Percentiles rank a stretch among this genome's conserved stretches.
Conservation (phyloP, 2,113 vertebrate species). For the Motacilla alba region DNA sequence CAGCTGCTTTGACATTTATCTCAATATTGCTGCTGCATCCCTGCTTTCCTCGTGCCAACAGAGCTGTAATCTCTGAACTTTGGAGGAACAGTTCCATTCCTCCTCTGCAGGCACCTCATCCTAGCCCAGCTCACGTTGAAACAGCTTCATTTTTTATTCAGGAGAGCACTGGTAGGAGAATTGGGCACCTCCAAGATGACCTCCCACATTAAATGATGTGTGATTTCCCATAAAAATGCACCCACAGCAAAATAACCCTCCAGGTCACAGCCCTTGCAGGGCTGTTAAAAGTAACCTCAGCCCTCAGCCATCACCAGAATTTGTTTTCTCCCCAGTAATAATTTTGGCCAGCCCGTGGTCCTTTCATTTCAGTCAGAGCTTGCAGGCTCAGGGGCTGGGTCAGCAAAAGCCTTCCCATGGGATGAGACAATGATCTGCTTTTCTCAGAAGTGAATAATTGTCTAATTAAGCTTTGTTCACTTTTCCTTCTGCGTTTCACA, state of each 20-base stretch:
- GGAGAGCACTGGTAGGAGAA: neutral
- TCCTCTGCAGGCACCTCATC: neutral
- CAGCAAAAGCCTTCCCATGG: neutral
- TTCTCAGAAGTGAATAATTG: neutral
- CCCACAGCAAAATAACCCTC: neutral
- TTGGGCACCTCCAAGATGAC: neutral
- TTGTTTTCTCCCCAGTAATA: neutral
- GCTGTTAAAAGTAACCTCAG: neutral
- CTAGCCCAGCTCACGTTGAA: neutral
- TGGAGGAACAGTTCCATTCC: neutral
- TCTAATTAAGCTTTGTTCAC: neutral
- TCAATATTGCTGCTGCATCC: neutral
- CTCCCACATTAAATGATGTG: neutral
- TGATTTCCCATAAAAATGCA: neutral
- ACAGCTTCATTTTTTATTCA: neutral
- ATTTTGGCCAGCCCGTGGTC: neutral
- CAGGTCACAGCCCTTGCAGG: neutral
- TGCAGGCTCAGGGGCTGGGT: neutral
- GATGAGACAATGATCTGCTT: neutral
- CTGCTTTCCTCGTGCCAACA: neutral
- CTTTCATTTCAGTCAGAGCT: neutral
- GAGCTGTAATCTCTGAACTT: neutral
- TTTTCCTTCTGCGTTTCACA: neutral
- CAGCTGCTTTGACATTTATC: neutral
- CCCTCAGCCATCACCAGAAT: accelerated